Evolutionary conservation across 2,113 vertebrate species (phyloP).

Genomic region (Calidris pugnax): DNA sequence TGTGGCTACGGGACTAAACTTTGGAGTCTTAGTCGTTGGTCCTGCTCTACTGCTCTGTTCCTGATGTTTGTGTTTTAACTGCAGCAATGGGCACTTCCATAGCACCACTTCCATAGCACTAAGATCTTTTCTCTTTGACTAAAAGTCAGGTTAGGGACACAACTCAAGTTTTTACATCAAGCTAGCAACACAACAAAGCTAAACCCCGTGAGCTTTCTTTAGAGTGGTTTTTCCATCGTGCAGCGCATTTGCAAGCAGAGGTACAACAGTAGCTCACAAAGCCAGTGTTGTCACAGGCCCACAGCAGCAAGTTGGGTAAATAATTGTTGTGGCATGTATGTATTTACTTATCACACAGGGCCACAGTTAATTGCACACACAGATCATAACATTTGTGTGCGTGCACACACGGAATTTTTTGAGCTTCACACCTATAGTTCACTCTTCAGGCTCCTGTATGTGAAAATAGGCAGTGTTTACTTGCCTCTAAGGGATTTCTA

Average conservation of each 20-base stretch:
- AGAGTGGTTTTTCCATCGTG: background rate
- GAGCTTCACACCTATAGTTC: background rate
- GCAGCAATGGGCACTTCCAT: fast-evolving
- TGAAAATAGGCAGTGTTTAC: background rate
- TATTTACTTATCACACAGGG: background rate
- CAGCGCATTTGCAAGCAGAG: background rate
- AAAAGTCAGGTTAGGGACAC: background rate
- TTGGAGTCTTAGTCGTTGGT: background rate
- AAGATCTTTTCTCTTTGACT: background rate
- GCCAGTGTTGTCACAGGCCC: background rate
- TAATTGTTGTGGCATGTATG: background rate
- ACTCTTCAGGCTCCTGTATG: background rate
- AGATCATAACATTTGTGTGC: background rate
- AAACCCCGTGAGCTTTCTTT: background rate
- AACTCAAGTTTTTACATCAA: background rate
- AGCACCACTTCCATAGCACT: background rate
- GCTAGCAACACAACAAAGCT: background rate
- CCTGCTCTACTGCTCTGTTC: background rate
- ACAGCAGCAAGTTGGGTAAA: background rate
- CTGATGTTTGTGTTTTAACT: background rate
- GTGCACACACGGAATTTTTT: background rate
- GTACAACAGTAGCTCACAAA: background rate
- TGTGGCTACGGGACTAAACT: background rate
- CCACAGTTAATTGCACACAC: background rate
- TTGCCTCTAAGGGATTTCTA: background rate